phyloP scores from a whole-genome alignment of 1,140 invertebrate species.

The Laupala kohalensis region DNA sequence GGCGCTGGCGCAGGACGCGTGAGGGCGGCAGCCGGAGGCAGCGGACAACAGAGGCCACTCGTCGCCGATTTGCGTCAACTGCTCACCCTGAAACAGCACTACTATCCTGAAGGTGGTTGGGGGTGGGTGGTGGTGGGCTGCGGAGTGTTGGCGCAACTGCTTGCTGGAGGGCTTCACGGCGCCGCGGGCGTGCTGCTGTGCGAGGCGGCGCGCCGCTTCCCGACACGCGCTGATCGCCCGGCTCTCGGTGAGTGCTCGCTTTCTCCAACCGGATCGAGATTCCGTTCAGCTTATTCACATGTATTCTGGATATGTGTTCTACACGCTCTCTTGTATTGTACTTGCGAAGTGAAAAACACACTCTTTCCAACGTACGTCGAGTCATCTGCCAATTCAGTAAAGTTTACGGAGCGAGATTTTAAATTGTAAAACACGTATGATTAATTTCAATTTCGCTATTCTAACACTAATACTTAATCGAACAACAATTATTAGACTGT shows the following conservation, averaged over 20 bases:
- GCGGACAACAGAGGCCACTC: constrained; percentile 16
- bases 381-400: too few relatives aligned
- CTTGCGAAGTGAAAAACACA: too few relatives aligned
- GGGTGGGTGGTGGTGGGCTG: constrained; percentile 45
- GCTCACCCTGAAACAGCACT: constrained; percentile 38
- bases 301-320: too few relatives aligned
- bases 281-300: too few relatives aligned
- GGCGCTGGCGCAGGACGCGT: too few relatives aligned
- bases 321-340: too few relatives aligned
- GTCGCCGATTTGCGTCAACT: constrained; percentile 6
- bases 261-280: background rate
- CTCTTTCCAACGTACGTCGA: too few relatives aligned
- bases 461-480: too few relatives aligned
- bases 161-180: constrained; percentile 36
- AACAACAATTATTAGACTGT: too few relatives aligned
- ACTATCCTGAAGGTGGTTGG: constrained; percentile 54
- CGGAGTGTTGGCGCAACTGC: constrained; percentile 35
- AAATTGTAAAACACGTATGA: too few relatives aligned
- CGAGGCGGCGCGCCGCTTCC: constrained; percentile 22
- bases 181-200: constrained; percentile 30
- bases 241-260: constrained; percentile 13
- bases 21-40: constrained; percentile 18
- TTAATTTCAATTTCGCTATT: too few relatives aligned
- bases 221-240: constrained; percentile 16
- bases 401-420: too few relatives aligned